Base-by-base conservation (phyloP, 2,888 invertebrate species). In the Leucania comma region DNA sequence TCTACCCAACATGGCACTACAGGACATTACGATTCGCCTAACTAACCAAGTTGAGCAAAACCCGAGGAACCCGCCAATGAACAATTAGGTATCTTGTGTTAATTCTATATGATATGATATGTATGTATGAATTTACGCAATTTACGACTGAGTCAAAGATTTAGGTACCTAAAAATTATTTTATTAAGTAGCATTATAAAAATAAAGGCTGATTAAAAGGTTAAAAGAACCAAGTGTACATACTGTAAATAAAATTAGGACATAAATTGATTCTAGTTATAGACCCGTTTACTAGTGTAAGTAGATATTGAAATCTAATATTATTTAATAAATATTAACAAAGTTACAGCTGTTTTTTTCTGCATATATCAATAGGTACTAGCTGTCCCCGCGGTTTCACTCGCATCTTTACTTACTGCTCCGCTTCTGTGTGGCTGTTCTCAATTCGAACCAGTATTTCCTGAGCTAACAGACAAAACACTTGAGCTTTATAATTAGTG, bases 1-100 rank as follows among this genome's bases (percentile, higher is more conserved):
- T n/a, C 96, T 97, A 2, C 94, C 97, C 1, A 98, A 98, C 89
- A 98, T 98, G 98, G 93, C 94, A 8, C 95, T 97, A 5, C 95
- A 96, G 56, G 97, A 97, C 82, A 91, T 98, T 64, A 96, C 93
- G 20, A 97, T 98, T 79, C 93, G 92, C 35, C 97, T 97, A 85
- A 95, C 92, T 53, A 96, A 97, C 80, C 89, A 90, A 26, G 95
- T 96, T 0, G 95, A 96, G 69, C 88, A 86, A 5, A 96, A 96
- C 81, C 91, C 94, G 1, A 92, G 91, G 73, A 96, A 96, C 84
- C 90, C 91, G 6, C 35, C 57, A 14, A 8, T 17, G 1, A 0
- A 32, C 9, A 24, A 35, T 14, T 61, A 71, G 48, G 12, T 29
- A 46, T 48, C 29, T n/a, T 35, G 10, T 72, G 32, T 10, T 3